A percentile compares a stretch with the other conserved stretches of the same genome.
Conservation (phyloP, 2,888 invertebrate genomes). For the Calameuta idolon region DNA sequence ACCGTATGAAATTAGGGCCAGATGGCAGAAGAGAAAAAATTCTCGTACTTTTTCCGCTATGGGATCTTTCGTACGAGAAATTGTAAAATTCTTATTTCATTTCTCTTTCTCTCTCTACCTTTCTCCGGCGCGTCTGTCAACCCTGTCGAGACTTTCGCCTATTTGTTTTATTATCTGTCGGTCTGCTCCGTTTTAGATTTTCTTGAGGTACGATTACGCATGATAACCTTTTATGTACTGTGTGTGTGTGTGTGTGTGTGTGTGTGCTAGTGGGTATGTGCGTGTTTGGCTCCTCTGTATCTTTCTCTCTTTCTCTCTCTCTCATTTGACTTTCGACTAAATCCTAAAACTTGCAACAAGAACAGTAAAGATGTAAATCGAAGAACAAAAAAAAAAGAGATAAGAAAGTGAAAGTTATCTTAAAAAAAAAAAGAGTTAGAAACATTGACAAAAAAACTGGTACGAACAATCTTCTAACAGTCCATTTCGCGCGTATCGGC, state of each 20-base stretch:
- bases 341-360: not conserved
- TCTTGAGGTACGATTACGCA: not conserved
- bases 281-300: not conserved
- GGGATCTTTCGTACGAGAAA: slow-evolving; percentile 6
- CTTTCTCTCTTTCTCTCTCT: not conserved
- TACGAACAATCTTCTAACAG: not conserved
- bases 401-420: not conserved
- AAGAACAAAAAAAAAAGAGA: slow-evolving; percentile 9
- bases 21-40: not conserved
- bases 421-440: slow-evolving; percentile 2
- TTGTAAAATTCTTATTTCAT: not conserved
- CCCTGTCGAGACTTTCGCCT: not conserved
- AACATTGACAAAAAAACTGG: not conserved
- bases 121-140: not conserved
- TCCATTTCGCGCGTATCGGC: not conserved
- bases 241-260: not conserved
- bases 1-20: not conserved
- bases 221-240: not conserved
- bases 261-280: not conserved
- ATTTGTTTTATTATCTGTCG: not conserved
- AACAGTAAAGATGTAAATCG: not conserved
- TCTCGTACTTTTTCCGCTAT: not conserved
- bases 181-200: not conserved
- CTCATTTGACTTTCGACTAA: not conserved
- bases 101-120: not conserved